Evolutionary conservation across 30 jellyfish, hydroid and myxozoan genomes (phyloP).

Genomic region (Hydra vulgaris): DNA sequence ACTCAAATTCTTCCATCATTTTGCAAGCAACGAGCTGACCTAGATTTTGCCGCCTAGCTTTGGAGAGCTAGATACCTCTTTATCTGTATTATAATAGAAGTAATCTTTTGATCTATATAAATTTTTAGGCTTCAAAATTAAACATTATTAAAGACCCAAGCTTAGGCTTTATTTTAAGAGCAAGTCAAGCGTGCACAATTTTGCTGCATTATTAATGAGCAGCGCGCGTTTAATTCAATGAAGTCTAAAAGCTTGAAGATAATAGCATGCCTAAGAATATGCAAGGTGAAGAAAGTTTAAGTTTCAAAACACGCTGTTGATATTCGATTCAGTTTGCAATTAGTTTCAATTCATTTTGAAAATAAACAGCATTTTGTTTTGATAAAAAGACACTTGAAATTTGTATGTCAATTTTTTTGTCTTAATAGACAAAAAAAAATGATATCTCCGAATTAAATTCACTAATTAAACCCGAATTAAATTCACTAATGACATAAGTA

Average conservation of each 20-base stretch:
- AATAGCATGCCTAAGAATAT: background rate
- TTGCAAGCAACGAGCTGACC: background rate
- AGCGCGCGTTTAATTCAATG: background rate
- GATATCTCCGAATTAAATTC: too few relatives aligned
- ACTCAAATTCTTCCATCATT: slow-evolving; percentile 47
- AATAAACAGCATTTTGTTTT: background rate
- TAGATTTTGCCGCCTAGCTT: background rate
- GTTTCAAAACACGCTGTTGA: background rate
- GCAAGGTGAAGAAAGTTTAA: background rate
- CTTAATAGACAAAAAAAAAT: too few relatives aligned
- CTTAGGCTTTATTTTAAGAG: background rate
- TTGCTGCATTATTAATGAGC: background rate
- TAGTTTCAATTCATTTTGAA: too few relatives aligned
- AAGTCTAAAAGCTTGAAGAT: background rate
- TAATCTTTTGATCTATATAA: background rate
- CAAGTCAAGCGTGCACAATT: background rate
- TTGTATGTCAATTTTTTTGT: too few relatives aligned
- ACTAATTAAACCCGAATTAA: too few relatives aligned
- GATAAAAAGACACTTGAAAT: background rate
- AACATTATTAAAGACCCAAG: background rate
- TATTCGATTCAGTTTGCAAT: background rate
- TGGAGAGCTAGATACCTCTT: background rate
- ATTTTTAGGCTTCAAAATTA: background rate
- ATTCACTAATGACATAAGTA: too few relatives aligned
- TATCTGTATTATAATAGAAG: background rate